Conservation (phyloP, 2,888 invertebrate species). For the Escarpia spicata region DNA sequence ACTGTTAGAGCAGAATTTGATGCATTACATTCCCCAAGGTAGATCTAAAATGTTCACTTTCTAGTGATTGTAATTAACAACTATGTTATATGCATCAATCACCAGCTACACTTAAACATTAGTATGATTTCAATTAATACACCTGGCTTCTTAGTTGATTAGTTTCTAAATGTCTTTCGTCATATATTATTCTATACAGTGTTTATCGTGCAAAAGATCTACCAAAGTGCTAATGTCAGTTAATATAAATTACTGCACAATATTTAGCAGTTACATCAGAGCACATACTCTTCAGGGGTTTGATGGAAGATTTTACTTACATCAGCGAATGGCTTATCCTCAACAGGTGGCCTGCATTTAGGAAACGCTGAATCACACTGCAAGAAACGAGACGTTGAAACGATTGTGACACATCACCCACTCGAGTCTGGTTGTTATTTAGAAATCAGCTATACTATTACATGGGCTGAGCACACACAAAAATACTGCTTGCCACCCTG, state of each 20-base stretch:
- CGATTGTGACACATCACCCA: neutral
- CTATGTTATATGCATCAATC: neutral
- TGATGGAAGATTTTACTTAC: slow-evolving; percentile 65
- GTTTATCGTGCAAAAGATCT: neutral
- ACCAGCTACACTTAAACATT: neutral
- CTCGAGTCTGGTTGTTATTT: neutral
- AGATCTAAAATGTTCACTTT: too few species aligned
- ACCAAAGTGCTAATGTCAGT: neutral
- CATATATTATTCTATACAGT: neutral
- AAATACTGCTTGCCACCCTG: neutral
- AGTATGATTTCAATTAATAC: neutral
- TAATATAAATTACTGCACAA: neutral
- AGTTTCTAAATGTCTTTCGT: neutral
- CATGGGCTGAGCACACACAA: neutral
- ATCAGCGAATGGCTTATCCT: slow-evolving; percentile 86
- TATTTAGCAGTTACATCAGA: neutral
- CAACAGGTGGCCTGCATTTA: slow-evolving; percentile 81
- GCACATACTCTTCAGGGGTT: neutral
- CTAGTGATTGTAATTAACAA: neutral
- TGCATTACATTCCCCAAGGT: too few species aligned
- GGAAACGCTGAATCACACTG: slow-evolving; percentile 89
- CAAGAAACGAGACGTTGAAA: slow-evolving; percentile 33
- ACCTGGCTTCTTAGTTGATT: neutral
- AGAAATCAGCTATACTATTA: neutral
- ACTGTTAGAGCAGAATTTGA: too few species aligned